Evolutionary conservation across 2,113 vertebrate genomes (phyloP).

Genomic region (Silurus asotus): DNA sequence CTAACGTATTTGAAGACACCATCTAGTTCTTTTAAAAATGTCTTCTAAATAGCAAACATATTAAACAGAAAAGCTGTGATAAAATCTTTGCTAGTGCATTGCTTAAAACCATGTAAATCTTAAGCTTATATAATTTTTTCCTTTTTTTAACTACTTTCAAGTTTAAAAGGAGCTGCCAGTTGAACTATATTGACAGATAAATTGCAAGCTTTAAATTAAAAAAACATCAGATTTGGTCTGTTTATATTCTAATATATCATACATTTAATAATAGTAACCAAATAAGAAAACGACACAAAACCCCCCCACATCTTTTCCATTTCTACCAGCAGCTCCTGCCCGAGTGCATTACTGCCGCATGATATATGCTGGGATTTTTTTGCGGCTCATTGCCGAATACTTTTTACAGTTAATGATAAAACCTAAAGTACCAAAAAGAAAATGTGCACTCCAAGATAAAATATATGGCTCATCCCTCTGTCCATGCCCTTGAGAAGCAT

Average conservation of each 20-base stretch:
- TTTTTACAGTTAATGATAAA: constrained; percentile 41
- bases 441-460: constrained; percentile 29
- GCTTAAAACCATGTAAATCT: not conserved
- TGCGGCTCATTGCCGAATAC: not conserved
- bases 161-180: not conserved
- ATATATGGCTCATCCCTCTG: constrained; percentile 18
- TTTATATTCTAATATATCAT: not conserved
- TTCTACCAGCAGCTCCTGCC: not conserved
- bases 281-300: too few species aligned
- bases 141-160: not conserved
- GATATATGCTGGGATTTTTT: not conserved
- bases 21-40: not conserved
- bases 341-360: not conserved
- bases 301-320: too few species aligned
- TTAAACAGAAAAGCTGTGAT: not conserved
- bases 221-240: not conserved
- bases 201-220: not conserved
- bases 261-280: not conserved
- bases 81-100: not conserved
- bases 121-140: not conserved
- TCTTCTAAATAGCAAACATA: not conserved
- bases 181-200: not conserved
- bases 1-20: not conserved
- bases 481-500: constrained; percentile 40
- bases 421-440: constrained; percentile 39